Conservation (phyloP, 2,888 invertebrate species). For the Mythimna ferrago region DNA sequence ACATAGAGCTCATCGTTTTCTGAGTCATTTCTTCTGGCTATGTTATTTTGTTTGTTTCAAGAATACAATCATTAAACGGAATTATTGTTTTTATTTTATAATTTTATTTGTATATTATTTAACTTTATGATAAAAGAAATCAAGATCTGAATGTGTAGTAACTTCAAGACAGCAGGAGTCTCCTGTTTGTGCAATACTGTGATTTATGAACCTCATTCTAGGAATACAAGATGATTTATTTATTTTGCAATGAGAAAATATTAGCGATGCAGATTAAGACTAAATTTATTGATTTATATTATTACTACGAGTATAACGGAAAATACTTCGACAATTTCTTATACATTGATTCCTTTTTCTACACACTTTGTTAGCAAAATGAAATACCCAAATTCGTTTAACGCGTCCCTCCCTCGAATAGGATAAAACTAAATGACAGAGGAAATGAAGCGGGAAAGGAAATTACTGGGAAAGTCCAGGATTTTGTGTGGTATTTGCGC, state of each 20-base stretch:
- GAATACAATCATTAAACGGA: neutral
- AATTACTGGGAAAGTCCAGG: neutral
- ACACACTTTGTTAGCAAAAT: slow-evolving; percentile 29
- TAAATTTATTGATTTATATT: neutral
- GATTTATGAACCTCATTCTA: slow-evolving; percentile 39
- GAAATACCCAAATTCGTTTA: slow-evolving; percentile 17
- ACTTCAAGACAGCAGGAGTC: slow-evolving; percentile 23
- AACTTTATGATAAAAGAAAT: neutral
- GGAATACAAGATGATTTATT: slow-evolving; percentile 42
- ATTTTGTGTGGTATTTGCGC: neutral
- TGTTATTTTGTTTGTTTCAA: neutral
- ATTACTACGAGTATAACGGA: neutral
- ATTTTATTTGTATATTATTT: neutral
- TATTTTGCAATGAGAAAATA: slow-evolving; percentile 17
- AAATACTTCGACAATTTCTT: neutral
- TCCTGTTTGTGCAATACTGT: slow-evolving; percentile 35
- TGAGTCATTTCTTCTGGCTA: neutral
- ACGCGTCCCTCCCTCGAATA: neutral
- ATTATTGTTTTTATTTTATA: neutral
- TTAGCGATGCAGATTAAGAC: neutral
- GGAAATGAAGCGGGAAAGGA: slow-evolving; percentile 24
- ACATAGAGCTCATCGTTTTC: neutral
- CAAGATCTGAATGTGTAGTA: slow-evolving; percentile 32
- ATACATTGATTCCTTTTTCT: neutral
- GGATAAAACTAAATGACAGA: slow-evolving; percentile 22